Evolutionary conservation across 2,888 invertebrate genomes (phyloP).

Genomic region (Lathronympha strigana): DNA sequence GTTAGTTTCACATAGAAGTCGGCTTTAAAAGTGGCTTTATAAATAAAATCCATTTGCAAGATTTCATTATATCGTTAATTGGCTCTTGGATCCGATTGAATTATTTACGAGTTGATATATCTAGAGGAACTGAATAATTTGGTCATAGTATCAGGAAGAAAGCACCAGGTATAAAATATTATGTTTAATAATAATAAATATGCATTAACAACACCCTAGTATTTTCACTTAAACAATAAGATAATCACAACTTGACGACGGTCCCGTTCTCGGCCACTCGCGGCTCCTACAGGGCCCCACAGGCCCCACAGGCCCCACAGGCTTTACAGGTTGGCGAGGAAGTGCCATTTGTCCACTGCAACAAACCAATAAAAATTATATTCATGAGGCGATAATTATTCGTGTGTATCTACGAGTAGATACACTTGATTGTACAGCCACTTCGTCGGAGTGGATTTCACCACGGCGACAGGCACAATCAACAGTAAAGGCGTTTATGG

Average conservation of each 20-base stretch:
- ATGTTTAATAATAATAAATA: constrained; percentile 37
- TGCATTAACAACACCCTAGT: constrained; percentile 11
- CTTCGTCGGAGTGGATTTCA: too few species aligned
- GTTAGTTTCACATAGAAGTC: too few species aligned
- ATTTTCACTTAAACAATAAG: constrained; percentile 12
- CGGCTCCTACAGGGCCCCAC: background rate
- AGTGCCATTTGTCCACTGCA: constrained; percentile 77
- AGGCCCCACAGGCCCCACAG: background rate
- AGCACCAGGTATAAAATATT: constrained; percentile 21
- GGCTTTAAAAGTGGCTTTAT: too few species aligned
- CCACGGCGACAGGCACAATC: too few species aligned
- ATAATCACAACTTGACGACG: constrained; percentile 17
- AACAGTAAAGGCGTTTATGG: too few species aligned
- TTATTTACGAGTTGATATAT: too few species aligned
- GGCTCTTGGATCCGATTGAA: too few species aligned
- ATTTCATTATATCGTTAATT: too few species aligned
- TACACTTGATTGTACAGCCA: too few species aligned
- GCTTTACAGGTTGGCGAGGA: constrained; percentile 64
- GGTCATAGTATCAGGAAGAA: background rate
- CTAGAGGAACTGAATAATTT: too few species aligned
- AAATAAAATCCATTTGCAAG: too few species aligned
- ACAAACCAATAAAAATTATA: constrained; percentile 44
- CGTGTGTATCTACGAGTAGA: background rate
- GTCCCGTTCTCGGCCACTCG: background rate
- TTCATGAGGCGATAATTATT: background rate